phyloP scores from a whole-genome alignment of 92 coral and sea anemone genomes.

The Chrysogorgia sp. region DNA sequence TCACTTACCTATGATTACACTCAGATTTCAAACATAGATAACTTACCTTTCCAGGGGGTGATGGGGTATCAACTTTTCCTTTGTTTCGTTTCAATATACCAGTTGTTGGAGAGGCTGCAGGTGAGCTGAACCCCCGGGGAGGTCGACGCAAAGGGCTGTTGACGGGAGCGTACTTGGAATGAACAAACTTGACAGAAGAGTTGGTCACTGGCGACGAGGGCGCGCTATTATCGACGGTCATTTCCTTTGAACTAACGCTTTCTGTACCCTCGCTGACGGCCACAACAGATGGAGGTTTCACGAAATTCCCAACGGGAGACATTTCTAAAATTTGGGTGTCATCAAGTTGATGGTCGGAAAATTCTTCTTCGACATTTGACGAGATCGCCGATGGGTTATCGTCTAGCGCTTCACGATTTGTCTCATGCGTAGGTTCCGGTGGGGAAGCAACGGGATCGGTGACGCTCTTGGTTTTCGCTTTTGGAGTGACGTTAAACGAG shows the following conservation, averaged over 20 bases:
- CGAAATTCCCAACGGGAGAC: not conserved
- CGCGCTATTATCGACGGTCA: slow-evolving; percentile 42
- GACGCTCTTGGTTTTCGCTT: not conserved
- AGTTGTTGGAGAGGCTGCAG: slow-evolving; percentile 83
- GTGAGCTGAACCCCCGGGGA: slow-evolving; percentile 64
- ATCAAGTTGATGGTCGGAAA: slow-evolving; percentile 13
- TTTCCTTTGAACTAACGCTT: slow-evolving; percentile 22
- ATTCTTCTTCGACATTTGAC: slow-evolving; percentile 20
- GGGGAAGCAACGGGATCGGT: not conserved
- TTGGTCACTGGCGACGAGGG: slow-evolving; percentile 81
- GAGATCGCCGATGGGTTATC: not conserved
- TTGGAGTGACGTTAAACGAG: not conserved
- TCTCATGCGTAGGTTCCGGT: not conserved
- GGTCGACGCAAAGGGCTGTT: slow-evolving; percentile 80
- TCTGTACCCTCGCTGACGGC: not conserved
- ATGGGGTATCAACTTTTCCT: slow-evolving; percentile 82
- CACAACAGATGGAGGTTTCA: slow-evolving; percentile 8
- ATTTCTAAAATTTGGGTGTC: slow-evolving; percentile 29
- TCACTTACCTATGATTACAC: no score
- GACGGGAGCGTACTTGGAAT: slow-evolving; percentile 63
- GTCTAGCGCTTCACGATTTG: not conserved
- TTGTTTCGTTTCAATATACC: slow-evolving; percentile 85
- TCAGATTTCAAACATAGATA: no score
- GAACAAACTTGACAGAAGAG: slow-evolving; percentile 74
- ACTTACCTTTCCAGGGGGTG: slow-evolving; percentile 94